Evolutionary conservation across 2,888 invertebrate species (phyloP), one percentile per base, ranked within the genome.

Genomic region (Apamea monoglypha): DNA sequence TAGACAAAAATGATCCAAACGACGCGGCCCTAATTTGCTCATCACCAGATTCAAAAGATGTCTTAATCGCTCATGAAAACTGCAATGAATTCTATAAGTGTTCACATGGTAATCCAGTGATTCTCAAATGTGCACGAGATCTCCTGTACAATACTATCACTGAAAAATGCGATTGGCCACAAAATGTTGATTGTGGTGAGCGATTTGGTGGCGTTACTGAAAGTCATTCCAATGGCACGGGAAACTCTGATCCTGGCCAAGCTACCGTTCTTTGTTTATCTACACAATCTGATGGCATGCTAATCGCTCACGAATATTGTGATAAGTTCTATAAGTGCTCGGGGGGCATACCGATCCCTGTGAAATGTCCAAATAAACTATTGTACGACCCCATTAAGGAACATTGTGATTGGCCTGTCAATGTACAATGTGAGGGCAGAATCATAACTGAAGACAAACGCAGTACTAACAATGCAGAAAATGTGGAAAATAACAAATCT

Each of bases 81-180:
- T 94, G 94, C 77, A 91, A 92, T 64, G 84, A 92, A 75, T 94
- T 93, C 81, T 93, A 93, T 78, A 89, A 87, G 44, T 94, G 94
- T 53, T 73, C 67, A 14, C 47, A 83, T 21, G 92, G 93, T 4
- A 73, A 53, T 7, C 91, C 93, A 1, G 87, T 93, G 7, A 78
- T 75, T 0, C 25, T 89, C 0, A 78, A 67, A 12, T 94, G 94
- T 77, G 81, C 85, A 25, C 53, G 7, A 6, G 80, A 71, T 47
- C 89, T 92, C 0, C 32, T 92, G 0, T 94, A 88, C 66, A 91
- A 92, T 64, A 89, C 91, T 2, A 21, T 84, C 0, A 90, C 69
- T 4, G 88, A 92, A 29, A 78, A 81, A 18, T 94, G 94, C 63
- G 93, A 94, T 61, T 92, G 87, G 90, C 86, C 92, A 1, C 64